Conservation (phyloP, 2,888 invertebrate genomes). For the Lithophane ornitopus region DNA sequence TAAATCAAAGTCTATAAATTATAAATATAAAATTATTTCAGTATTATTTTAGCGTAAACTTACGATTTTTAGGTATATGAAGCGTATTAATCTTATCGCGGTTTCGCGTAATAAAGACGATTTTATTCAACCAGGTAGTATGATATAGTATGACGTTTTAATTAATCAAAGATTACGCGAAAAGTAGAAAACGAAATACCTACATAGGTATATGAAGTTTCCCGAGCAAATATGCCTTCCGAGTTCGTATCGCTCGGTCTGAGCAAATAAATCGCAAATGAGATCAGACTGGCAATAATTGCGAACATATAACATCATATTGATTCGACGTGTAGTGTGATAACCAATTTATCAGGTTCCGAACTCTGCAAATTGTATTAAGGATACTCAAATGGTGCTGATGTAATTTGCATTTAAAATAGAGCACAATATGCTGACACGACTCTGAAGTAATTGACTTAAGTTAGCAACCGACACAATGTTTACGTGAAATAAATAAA, state of each 20-base stretch:
- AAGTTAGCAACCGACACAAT: conserved; percentile 8
- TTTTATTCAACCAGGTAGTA: conserved; percentile 24
- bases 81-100: conserved; percentile 34
- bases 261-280: conserved; percentile 45
- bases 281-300: conserved; percentile 30
- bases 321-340: conserved; percentile 29
- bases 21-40: not conserved
- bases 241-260: conserved; percentile 37
- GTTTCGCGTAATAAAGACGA: conserved; percentile 26
- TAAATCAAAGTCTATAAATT: conserved; percentile 19
- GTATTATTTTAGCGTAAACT: not conserved
- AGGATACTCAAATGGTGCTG: conserved; percentile 12
- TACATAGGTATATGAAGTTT: not conserved
- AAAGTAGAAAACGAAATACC: conserved; percentile 14
- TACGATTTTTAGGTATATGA: conserved; percentile 17
- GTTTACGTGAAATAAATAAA: conserved; percentile 32
- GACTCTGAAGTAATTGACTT: conserved; percentile 26
- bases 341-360: conserved; percentile 33
- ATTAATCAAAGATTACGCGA: conserved; percentile 10
- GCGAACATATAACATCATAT: conserved; percentile 22
- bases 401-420: conserved; percentile 49
- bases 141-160: conserved; percentile 12
- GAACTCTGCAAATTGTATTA: conserved; percentile 25
- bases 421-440: conserved; percentile 4
- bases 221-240: conserved; percentile 4